Evolutionary conservation across 2,113 vertebrate genomes (phyloP), one percentile per base, ranked within the genome.

Genomic region (Catharus bicknelli): DNA sequence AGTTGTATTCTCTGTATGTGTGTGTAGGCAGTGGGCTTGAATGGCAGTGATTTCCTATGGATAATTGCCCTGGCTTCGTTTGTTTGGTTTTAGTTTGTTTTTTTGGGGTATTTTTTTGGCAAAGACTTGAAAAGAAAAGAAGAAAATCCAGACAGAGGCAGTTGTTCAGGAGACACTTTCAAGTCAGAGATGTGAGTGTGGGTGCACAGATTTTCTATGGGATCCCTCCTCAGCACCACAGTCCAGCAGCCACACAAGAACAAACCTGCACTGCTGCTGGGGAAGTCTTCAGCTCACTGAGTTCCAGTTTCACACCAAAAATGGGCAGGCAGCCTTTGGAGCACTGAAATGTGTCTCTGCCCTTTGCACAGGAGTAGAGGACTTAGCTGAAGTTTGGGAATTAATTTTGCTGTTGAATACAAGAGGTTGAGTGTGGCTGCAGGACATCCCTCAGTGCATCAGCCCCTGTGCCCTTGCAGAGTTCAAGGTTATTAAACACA

Each of bases 161-260:
- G 34, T 27, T 42, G 22, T 7, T 76, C 17, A 55, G 42, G 21
- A 76, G 54, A 48, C 19, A n/a, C 4, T 75, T 42, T 81, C 47
- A 40, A 30, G 32, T 16, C 40, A 67, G 47, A 25, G 30, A 0
- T 10, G 7, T 55, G 67, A 58, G 29, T 20, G 61, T 38, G 9
- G 29, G 27, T 53, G 23, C 57, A 25, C 6, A 7, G 26, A 23
- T 3, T 45, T 5, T 0, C 22, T 47, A 0, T 47, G 26, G 34
- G 13, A 48, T 13, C 42, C 11, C 22, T 87, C 10, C 55, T 36
- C 23, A 38, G 29, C 34, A 17, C 12, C 0, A 0, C 3, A 23
- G 54, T 5, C n/a, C 68, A 36, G 45, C 75, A 72, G 47, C 27
- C 25, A 25, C 6, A 11, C 17, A 7, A 0, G 7, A 67, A 23